Conservation (phyloP, 2,113 vertebrate species). For the Macrotis lagotis region DNA sequence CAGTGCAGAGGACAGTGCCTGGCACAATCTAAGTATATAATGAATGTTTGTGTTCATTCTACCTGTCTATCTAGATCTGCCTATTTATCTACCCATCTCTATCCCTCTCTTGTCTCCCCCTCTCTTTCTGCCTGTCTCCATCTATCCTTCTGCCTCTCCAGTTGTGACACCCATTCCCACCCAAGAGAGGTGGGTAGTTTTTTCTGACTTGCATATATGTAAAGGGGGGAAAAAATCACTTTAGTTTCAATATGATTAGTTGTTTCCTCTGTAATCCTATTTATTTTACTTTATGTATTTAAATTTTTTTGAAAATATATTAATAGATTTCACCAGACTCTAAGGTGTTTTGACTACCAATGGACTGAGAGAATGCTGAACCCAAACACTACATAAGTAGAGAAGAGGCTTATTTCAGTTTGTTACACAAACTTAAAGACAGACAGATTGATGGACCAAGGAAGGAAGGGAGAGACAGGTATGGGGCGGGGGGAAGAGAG, state of each 20-base stretch:
- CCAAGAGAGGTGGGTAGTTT: neutral
- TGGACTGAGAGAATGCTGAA: neutral
- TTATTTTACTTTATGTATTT: neutral
- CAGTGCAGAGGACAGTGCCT: too few species aligned
- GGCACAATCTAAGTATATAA: too few species aligned
- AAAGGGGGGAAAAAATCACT: neutral
- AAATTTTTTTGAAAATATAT: neutral
- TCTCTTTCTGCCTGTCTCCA: neutral
- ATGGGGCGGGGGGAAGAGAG: too few species aligned
- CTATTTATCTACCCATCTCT: neutral
- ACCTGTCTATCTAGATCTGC: too few species aligned
- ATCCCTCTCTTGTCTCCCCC: neutral
- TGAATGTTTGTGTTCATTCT: too few species aligned
- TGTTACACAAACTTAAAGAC: neutral
- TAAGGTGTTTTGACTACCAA: neutral
- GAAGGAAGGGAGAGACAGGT: too few species aligned
- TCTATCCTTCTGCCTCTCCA: neutral
- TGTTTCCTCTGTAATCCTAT: neutral
- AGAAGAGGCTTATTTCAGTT: neutral
- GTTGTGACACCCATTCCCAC: neutral
- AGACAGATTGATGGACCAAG: neutral
- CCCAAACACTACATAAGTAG: neutral
- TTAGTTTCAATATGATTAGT: neutral
- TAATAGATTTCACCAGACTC: neutral
- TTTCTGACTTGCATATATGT: neutral